Evolutionary conservation across 2,888 invertebrate species (phyloP), one percentile per base, ranked within the genome.

Genomic region (Zonitis immaculata): DNA sequence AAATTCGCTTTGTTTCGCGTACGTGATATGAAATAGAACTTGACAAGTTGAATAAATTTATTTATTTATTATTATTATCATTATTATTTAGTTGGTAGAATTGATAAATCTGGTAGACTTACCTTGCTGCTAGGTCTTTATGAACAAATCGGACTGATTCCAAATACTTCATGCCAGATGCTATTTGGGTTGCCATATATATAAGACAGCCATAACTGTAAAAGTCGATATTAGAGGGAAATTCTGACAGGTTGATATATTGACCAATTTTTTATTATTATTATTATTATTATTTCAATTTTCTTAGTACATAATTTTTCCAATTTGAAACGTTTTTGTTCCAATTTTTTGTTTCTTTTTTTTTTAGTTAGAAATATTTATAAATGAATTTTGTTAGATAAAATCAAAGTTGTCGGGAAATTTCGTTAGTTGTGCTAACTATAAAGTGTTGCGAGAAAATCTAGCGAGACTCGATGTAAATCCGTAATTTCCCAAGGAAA

Each of bases 91-190:
- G 22, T 22, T 22, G 22, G 6, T 14, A n/a, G 14, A 3, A 39
- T 20, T 28, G n/a, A 20, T 18, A 39, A 39, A 39, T 39, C 11
- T 1, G 39, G 59, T 44, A 47, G 46, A 58, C 66, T 81, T 79
- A 87, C 87, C 87, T 84, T 66, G 91, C 85, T 62, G 91, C 91
- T 66, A 93, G 79, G 78, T 93, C 91, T 69, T 89, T 84, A 78
- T 93, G 92, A 63, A 93, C 87, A 76, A 89, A 90, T 76, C 88
- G 86, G 74, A 87, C 81, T 62, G 87, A 85, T 77, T 93, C 92
- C 73, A 93, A 81, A 78, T 92, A 90, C 76, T 91, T 90, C 90
- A 93, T 91, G 62, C 91, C 93, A 56, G 91, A 89, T 64, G 92
- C 88, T 74, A 93, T 87, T 80, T 94, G 91, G 60, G 87, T 86